Conservation (phyloP, 2,113 vertebrate species). For the Pollachius pollachius region DNA sequence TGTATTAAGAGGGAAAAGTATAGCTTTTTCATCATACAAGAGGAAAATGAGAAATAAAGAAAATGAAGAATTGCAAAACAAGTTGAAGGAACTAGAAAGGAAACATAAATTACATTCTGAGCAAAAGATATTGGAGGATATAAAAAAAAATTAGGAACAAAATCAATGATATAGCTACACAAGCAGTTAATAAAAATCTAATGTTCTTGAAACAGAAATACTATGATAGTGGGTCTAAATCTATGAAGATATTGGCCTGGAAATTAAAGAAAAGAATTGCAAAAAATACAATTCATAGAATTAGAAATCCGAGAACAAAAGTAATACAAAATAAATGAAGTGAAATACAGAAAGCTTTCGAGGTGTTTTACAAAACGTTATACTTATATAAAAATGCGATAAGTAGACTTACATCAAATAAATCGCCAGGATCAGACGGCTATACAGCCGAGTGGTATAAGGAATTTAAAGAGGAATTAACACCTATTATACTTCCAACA, state of each 20-base stretch:
- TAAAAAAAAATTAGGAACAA: neutral
- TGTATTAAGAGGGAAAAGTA: no score
- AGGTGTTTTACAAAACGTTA: constrained; percentile 11
- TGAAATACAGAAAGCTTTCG: constrained; percentile 8
- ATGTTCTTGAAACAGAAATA: neutral
- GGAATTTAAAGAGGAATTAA: constrained; percentile 12
- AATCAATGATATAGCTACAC: constrained; percentile 6
- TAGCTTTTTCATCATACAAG: no score
- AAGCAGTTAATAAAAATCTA: constrained; percentile 8
- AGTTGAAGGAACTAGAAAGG: no score
- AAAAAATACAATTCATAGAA: constrained; percentile 18
- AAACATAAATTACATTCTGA: no score
- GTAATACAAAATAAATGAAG: neutral
- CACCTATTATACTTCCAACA: neutral
- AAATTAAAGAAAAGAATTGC: neutral
- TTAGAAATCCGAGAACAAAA: constrained; percentile 4
- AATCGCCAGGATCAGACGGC: constrained; percentile 10
- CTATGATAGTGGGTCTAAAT: no score
- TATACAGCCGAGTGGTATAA: constrained; percentile 10
- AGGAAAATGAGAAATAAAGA: no score
- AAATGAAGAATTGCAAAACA: no score
- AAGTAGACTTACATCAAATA: neutral
- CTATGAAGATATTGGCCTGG: constrained; percentile 12
- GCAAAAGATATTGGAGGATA: no score
- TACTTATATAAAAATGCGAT: neutral